Percentiles rank a stretch among this genome's conserved stretches.
These are phyloP conservation scores for Emydocephalus ijimae DNA, from an alignment of 2,113 vertebrate species.

Conservation along the genomic window DNA sequence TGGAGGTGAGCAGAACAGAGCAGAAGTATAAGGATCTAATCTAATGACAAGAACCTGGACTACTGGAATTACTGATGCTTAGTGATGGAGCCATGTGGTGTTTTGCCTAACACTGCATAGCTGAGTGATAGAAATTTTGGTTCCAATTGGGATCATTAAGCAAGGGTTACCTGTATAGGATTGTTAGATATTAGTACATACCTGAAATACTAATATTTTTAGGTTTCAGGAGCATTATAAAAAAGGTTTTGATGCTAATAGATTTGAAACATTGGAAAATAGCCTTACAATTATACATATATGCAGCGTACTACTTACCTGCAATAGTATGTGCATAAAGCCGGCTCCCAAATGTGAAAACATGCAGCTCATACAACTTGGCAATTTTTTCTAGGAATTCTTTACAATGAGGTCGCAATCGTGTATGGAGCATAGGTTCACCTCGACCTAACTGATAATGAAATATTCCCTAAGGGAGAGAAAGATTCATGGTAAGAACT, in stretches of 20 bases:
- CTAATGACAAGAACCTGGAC: not conserved
- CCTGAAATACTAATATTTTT: not conserved
- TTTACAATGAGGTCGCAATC: constrained; percentile 93
- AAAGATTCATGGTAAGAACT: not conserved
- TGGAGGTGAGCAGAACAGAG: not conserved
- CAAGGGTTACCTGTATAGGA: not conserved
- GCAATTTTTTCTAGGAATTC: constrained; percentile 95
- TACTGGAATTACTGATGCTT: not conserved
- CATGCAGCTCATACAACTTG: constrained; percentile 92
- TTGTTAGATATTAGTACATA: not conserved
- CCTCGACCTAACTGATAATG: constrained; percentile 96
- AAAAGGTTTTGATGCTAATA: not conserved
- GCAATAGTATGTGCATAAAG: constrained; percentile 98
- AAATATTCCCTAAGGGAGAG: constrained; percentile 84
- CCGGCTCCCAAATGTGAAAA: constrained; percentile 97
- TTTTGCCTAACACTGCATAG: not conserved
- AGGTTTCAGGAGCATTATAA: not conserved
- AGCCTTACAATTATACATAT: not conserved
- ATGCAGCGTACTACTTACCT: constrained; percentile 68
- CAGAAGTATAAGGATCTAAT: not conserved
- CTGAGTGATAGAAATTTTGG: not conserved
- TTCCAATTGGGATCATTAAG: not conserved
- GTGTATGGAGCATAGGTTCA: constrained; percentile 94
- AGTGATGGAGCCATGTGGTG: not conserved
- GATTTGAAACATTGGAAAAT: not conserved